Evolutionary conservation across 2,797 vertebrate genomes (phyloP).

Genomic region (Syngnathus acus): DNA sequence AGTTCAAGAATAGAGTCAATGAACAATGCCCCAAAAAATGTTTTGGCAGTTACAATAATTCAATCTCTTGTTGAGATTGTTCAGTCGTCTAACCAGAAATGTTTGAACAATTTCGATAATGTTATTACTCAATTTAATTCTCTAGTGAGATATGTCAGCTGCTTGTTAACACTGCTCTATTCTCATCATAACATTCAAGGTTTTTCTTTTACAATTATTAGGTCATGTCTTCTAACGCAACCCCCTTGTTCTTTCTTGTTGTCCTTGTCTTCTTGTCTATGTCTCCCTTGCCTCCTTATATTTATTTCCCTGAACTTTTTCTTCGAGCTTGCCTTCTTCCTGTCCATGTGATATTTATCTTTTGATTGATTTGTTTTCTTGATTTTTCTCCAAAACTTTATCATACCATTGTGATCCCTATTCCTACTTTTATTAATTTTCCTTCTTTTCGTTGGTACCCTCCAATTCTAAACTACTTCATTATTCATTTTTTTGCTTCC

Average conservation of each 20-base stretch:
- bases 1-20: neutral
- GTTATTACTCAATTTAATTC: neutral
- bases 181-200: neutral
- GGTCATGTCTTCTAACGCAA: constrained; percentile 51
- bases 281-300: constrained; percentile 42
- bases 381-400: neutral
- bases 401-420: neutral
- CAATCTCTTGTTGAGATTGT: neutral
- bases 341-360: constrained; percentile 16
- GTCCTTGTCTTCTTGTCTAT: constrained; percentile 55
- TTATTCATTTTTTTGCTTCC: neutral
- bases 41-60: neutral
- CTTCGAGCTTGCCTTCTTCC: constrained; percentile 22
- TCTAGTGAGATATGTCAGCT: too few species aligned
- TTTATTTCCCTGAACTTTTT: constrained; percentile 34
- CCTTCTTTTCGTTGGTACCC: neutral
- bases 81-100: neutral
- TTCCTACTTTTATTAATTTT: constrained; percentile 3
- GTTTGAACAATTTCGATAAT: neutral
- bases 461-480: neutral
- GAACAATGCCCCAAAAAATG: neutral
- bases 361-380: neutral
- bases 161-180: neutral
- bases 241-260: constrained; percentile 51
- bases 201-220: neutral